These are phyloP conservation scores for Sinhomidia bicolor DNA, from an alignment of 2,888 invertebrate species.

Conservation along the genomic window DNA sequence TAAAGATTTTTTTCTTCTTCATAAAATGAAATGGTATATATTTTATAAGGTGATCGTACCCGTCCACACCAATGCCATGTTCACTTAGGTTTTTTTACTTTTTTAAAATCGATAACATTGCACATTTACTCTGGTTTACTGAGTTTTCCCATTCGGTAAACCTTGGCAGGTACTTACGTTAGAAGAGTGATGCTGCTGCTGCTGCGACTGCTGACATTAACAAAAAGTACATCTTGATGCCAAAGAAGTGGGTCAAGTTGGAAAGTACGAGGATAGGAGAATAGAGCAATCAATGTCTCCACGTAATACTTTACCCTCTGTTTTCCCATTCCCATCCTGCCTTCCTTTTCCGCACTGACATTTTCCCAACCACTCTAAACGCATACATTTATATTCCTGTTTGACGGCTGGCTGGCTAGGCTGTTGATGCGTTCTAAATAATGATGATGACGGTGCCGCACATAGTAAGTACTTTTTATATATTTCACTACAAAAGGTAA, in stretches of 20 bases:
- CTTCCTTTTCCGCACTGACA: neutral
- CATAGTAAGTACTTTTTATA: too few relatives aligned
- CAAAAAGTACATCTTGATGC: slow-evolving; percentile 47
- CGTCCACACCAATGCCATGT: too few relatives aligned
- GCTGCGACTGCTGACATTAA: slow-evolving; percentile 27
- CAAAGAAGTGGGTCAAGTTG: slow-evolving; percentile 60
- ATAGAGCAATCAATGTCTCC: slow-evolving; percentile 21
- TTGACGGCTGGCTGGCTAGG: slow-evolving; percentile 7
- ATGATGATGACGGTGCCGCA: slow-evolving; percentile 2
- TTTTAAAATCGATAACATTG: too few relatives aligned
- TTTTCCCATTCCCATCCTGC: neutral
- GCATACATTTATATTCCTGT: neutral
- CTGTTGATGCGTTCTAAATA: slow-evolving; percentile 14
- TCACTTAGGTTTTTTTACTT: neutral
- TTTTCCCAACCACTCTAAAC: neutral
- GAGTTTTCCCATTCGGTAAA: neutral
- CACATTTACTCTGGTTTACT: neutral
- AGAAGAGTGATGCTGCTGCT: neutral
- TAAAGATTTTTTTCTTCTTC: too few relatives aligned
- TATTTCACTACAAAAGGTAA: too few relatives aligned
- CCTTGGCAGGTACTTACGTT: neutral
- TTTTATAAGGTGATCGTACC: too few relatives aligned
- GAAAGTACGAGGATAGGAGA: slow-evolving; percentile 21
- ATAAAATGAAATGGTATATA: too few relatives aligned
- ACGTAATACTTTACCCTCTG: neutral